Conservation (phyloP, 2,888 invertebrate species). For the Odontomyia ornata region DNA sequence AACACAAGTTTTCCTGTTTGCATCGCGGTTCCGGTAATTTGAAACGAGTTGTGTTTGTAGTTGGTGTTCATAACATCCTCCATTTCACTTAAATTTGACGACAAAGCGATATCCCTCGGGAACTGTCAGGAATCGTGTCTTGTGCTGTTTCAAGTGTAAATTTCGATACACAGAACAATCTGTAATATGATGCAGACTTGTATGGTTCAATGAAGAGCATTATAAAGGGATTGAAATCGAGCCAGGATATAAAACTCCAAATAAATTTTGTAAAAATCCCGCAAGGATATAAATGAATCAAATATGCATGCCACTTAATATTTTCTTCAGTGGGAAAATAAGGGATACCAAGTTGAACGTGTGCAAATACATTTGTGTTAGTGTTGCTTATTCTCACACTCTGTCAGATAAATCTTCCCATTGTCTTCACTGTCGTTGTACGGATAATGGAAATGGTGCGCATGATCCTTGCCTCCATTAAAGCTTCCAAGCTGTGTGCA, state of each 20-base stretch:
- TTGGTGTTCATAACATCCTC: neutral
- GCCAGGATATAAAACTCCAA: no score
- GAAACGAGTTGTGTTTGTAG: constrained; percentile 1
- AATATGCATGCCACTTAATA: constrained; percentile 34
- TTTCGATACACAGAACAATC: neutral
- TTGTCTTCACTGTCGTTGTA: constrained; percentile 18
- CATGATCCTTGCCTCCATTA: constrained; percentile 44
- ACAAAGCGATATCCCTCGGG: neutral
- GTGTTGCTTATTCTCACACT: neutral
- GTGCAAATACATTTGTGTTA: neutral
- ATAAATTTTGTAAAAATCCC: neutral
- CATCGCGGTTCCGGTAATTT: constrained; percentile 4
- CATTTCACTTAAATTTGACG: neutral
- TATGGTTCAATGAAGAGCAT: neutral
- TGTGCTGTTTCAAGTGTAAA: neutral
- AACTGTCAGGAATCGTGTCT: neutral
- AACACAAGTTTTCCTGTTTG: constrained; percentile 34
- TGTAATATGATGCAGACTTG: neutral
- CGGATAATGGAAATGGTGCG: constrained; percentile 44
- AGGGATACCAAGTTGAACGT: neutral
- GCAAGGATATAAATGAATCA: constrained; percentile 13
- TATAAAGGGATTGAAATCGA: no score
- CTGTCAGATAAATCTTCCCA: neutral
- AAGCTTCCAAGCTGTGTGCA: constrained; percentile 24
- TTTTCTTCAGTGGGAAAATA: neutral